These are phyloP conservation scores for Larimichthys crocea DNA, from an alignment of 2,113 vertebrate species.

Conservation along the genomic window DNA sequence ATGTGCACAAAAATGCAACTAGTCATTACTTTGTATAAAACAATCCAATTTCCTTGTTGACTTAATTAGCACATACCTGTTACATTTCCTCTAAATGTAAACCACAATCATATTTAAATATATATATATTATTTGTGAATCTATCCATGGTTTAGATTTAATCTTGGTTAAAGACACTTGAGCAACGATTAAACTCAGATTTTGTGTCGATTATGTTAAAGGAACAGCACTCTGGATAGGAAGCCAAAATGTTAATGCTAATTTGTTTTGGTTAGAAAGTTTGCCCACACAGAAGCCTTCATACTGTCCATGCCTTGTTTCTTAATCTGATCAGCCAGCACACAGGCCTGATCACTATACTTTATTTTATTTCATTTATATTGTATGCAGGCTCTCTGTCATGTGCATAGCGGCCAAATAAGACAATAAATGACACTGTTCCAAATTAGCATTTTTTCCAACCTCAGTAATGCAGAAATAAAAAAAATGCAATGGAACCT, in stretches of 20 bases:
- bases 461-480: neutral
- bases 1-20: neutral
- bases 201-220: neutral
- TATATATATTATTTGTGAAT: neutral
- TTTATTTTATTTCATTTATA: neutral
- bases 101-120: neutral
- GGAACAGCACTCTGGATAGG: neutral
- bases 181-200: neutral
- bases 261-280: neutral
- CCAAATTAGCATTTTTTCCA: neutral
- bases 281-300: slow-evolving; percentile 8
- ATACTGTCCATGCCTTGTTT: neutral
- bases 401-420: slow-evolving; percentile 3
- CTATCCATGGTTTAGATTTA: neutral
- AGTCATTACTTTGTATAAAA: neutral
- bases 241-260: neutral
- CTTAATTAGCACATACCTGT: neutral
- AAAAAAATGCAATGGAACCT: slow-evolving; percentile 6
- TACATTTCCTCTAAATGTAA: neutral
- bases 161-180: too few relatives aligned
- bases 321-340: neutral
- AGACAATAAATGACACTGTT: neutral
- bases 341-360: neutral
- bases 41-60: neutral
- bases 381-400: neutral